Evolutionary conservation across 2,797 vertebrate species (phyloP), one percentile per base, ranked within the genome.

Genomic region (Gymnoscopelus microlampas): DNA sequence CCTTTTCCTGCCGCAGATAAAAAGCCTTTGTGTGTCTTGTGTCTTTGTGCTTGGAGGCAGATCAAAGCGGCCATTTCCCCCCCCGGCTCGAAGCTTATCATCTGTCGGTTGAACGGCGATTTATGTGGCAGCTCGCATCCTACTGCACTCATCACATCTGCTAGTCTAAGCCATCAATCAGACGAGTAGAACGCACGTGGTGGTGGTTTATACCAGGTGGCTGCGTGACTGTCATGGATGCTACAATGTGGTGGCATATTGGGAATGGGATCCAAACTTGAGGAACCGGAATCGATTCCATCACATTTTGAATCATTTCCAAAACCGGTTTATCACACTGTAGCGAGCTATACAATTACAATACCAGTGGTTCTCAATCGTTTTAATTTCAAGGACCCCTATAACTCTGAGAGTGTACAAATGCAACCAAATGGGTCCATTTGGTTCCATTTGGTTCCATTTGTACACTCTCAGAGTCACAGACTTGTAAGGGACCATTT

Each of bases 21-120:
- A 87, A 44, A 49, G 48, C 63, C 53, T 79, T 82, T 82, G 74
- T 82, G 81, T 83, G 65, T 85, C 80, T 84, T 89, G 0, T 90
- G 83, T 88, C 83, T 89, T 71, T 73, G 67, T 76, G 84, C 78
- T 82, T 88, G 86, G 83, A 89, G 73, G 77, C 74, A 65, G 87
- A 88, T 89, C 85, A 89, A 87, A 88, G 88, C 13, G 2, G 32
- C 8, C 68, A 64, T 68, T 65, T 78, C 72, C 24, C 4, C 4
- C 8, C 7, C 73, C 73, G 71, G 80, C 75, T 67, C 5, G 0
- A 57, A 47, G 69, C 73, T 76, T 83, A 78, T 84, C 85, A 84
- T 87, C 66, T 80, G 83, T 80, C 77, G 56, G 54, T 65, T 48
- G 69, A 71, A 44, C 39, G 24, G 53, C 70, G 77, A 89, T 84